Evolutionary conservation across 64 coral and sea anemone genomes (phyloP).

Genomic region (Actinia tenebrosa): DNA sequence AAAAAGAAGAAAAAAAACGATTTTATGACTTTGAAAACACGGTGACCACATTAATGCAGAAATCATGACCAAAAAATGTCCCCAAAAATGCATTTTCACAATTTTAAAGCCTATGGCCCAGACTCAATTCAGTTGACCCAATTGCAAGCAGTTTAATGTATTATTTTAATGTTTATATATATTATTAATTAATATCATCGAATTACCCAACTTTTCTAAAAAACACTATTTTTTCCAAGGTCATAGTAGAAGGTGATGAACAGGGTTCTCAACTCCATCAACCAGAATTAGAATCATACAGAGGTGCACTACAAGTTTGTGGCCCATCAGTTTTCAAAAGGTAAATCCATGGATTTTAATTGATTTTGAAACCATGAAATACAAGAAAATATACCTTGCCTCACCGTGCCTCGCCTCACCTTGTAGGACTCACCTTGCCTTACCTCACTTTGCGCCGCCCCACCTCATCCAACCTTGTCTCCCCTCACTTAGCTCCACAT

Average conservation of each 20-base stretch:
- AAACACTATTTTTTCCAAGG: constrained; percentile 13
- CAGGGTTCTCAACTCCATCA: constrained; percentile 11
- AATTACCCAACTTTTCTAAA: too few species aligned
- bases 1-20: background rate
- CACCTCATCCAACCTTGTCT: too few species aligned
- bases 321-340: constrained; percentile 84
- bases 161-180: too few species aligned
- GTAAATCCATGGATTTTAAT: background rate
- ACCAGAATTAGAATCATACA: constrained; percentile 1
- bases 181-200: too few species aligned
- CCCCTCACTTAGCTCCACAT: too few species aligned
- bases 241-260: constrained; percentile 67
- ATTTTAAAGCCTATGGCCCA: too few species aligned
- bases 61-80: too few species aligned
- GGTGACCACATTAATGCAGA: too few species aligned
- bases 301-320: constrained; percentile 61
- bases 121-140: too few species aligned
- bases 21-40: too few species aligned
- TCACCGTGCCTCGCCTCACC: background rate
- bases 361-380: background rate
- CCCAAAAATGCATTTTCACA: too few species aligned
- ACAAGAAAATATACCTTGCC: background rate
- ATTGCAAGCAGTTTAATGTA: too few species aligned
- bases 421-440: background rate
- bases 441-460: background rate